Base-by-base conservation (phyloP, 2,888 invertebrate genomes). In the Eilema sororculum region DNA sequence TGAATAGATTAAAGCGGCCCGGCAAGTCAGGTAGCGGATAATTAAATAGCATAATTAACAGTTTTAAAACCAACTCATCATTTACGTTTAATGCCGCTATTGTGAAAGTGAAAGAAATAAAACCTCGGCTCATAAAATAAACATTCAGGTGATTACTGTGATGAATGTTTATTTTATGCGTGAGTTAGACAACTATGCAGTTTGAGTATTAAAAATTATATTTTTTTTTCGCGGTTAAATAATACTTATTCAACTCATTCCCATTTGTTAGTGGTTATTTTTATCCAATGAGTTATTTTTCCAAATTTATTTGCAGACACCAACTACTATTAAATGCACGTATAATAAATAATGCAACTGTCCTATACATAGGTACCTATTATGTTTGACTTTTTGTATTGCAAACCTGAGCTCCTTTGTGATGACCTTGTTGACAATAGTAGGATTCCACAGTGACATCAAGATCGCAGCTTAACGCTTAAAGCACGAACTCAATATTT, bases 401-500 rank as follows among this genome's bases (percentile, higher is more conserved):
- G 69, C 61, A 61, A 73, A 68, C 69, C 60, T 71, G 69, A 28
- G 33, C 65, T 71, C 67, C 70, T 74, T 73, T 78, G 65, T 64
- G 28, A 66, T 69, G 58, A 68, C 73, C 69, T 57, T 56, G 28
- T 41, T 52, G 61, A 20, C 65, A 58, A 69, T 71, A 67, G 70
- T 67, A 73, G 71, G 75, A 74, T 78, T 77, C 67, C 73, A 65
- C 66, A 72, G 72, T 73, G 77, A 76, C 79, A 74, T 75, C 72
- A 74, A 72, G 71, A 30, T 33, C 12, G 67, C 70, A 65, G 57
- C 72, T 65, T 71, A 78, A 73, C 70, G 67, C 66, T 74, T 61
- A 28, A 75, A 70, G 65, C 83, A 87, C 78, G 78, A 84, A 74
- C 74, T 71, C 65, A 64, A 67, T 79, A 75, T 79, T 76, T 71